A percentile compares a stretch with the other conserved stretches of the same genome.
These are phyloP conservation scores for Pongo abelii DNA, from an alignment of 2,113 vertebrate species.

Conservation along the genomic window DNA sequence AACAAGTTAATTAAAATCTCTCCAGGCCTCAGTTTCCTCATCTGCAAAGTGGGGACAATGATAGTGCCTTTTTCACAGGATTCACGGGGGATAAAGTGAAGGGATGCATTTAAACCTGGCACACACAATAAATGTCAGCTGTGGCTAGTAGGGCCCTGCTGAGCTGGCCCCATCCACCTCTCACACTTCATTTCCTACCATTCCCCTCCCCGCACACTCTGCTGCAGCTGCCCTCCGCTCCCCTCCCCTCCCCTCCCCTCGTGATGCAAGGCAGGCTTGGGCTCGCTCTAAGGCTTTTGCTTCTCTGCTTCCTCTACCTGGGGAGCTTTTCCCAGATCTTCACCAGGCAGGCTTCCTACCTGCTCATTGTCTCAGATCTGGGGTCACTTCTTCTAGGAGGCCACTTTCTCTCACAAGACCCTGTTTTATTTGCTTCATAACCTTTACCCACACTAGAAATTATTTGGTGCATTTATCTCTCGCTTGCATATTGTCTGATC, in stretches of 20 bases:
- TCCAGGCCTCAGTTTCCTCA: not conserved
- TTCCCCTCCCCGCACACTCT: not conserved
- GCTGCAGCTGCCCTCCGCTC: not conserved
- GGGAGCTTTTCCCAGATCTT: not conserved
- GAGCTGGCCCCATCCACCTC: not conserved
- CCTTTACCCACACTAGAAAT: not conserved
- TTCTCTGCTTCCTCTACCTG: not conserved
- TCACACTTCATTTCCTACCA: not conserved
- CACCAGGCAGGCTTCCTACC: not conserved
- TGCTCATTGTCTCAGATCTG: not conserved
- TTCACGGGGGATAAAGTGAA: not conserved
- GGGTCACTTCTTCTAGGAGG: not conserved
- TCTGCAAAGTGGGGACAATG: not conserved
- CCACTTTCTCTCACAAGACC: not conserved
- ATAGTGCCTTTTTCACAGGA: not conserved
- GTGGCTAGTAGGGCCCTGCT: not conserved
- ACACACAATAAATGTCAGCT: not conserved
- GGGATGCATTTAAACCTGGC: not conserved
- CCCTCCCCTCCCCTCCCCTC: not conserved
- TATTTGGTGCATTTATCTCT: not conserved
- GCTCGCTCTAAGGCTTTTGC: not conserved
- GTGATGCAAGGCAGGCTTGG: not conserved
- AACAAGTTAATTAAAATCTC: too few relatives aligned
- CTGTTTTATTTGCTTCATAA: not conserved
- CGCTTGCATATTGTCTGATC: not conserved